Percentiles rank a stretch among this genome's conserved stretches.
These are phyloP conservation scores for Loris lydekkerianus DNA, from an alignment of 2,797 vertebrate species.

Conservation along the genomic window DNA sequence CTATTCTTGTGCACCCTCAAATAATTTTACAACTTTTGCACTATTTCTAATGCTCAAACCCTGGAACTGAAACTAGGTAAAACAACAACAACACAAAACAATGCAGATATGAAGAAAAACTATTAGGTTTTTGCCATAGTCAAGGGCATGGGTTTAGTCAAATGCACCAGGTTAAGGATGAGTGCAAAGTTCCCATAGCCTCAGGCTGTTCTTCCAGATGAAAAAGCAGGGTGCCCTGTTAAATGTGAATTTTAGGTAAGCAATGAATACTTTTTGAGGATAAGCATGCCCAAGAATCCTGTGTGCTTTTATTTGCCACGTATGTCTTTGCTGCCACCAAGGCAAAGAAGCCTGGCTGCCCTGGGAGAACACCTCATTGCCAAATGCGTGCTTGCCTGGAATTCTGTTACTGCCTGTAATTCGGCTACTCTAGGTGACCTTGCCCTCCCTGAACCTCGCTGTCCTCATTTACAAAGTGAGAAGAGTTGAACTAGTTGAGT, in stretches of 20 bases:
- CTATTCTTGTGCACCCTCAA: not conserved
- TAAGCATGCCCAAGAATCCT: not conserved
- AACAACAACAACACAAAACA: not conserved
- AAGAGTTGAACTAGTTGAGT: not conserved
- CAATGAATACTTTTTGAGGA: not conserved
- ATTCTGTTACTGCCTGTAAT: not conserved
- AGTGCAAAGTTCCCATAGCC: not conserved
- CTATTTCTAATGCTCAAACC: not conserved
- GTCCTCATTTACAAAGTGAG: not conserved
- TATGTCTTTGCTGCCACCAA: not conserved
- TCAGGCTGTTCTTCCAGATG: not conserved
- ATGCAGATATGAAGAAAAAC: not conserved
- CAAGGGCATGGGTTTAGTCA: not conserved
- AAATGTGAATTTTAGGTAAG: not conserved
- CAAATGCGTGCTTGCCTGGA: not conserved
- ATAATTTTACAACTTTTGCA: not conserved
- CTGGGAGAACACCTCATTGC: not conserved
- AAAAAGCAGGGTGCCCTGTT: not conserved
- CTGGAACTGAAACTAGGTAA: slow-evolving; percentile 2
- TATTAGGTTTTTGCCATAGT: not conserved
- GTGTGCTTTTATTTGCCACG: not conserved
- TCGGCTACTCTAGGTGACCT: not conserved
- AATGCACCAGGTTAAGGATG: not conserved
- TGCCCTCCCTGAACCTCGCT: not conserved
- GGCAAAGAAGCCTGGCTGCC: not conserved